Percentiles rank a stretch among this genome's conserved stretches.
Evolutionary conservation across 2,113 vertebrate genomes (phyloP).

Genomic region (Puffinus mauretanicus): DNA sequence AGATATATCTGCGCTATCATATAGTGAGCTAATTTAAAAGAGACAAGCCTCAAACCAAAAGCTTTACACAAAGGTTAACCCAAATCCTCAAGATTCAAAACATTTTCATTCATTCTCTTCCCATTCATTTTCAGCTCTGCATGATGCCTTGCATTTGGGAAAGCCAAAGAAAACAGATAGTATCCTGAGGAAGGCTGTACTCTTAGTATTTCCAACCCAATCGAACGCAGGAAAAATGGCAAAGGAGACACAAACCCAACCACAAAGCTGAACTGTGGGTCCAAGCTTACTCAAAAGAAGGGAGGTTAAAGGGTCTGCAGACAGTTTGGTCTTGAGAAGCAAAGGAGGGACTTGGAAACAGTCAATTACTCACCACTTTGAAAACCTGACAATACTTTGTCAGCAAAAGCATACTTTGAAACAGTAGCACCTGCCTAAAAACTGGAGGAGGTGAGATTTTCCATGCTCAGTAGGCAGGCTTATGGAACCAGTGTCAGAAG

Average conservation of each 20-base stretch:
- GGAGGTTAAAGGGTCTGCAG: not conserved
- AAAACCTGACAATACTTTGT: not conserved
- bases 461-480: not conserved
- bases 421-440: not conserved
- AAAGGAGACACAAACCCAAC: not conserved
- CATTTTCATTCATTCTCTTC: not conserved
- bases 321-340: not conserved
- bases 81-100: not conserved
- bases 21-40: not conserved
- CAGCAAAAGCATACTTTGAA: not conserved
- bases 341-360: not conserved
- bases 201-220: not conserved
- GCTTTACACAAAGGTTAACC: not conserved
- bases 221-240: not conserved
- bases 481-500: not conserved
- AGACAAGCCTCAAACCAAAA: not conserved
- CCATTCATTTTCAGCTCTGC: not conserved
- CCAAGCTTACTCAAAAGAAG: not conserved
- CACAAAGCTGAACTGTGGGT: not conserved
- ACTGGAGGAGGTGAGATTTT: not conserved
- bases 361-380: not conserved
- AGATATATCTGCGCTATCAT: not conserved
- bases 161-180: not conserved
- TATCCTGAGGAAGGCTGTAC: not conserved
- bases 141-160: not conserved